Evolutionary conservation across 2,888 invertebrate genomes (phyloP).

Genomic region (Acronicta psi): DNA sequence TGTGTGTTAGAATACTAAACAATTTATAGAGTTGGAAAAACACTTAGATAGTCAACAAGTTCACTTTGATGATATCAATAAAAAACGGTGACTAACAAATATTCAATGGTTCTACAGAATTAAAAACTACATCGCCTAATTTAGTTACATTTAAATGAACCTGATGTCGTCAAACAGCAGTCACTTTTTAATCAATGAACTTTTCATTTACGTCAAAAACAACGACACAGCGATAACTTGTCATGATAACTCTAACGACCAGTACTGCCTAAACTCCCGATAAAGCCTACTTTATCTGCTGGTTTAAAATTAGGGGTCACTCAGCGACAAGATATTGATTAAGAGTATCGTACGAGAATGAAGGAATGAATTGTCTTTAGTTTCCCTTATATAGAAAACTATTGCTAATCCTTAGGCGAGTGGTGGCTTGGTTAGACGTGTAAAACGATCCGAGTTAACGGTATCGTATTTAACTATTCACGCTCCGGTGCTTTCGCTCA

Average conservation of each 20-base stretch:
- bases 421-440: constrained; percentile 59
- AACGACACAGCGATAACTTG: constrained; percentile 62
- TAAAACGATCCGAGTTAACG: constrained; percentile 65
- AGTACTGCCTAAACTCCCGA: constrained; percentile 59
- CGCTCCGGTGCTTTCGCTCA: constrained; percentile 62
- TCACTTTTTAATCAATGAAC: constrained; percentile 62
- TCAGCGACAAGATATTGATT: constrained; percentile 21
- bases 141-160: neutral
- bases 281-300: constrained; percentile 56
- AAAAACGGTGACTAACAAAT: neutral
- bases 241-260: constrained; percentile 28
- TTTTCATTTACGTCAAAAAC: constrained; percentile 70
- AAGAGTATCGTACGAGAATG: constrained; percentile 17
- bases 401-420: constrained; percentile 56
- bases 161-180: constrained; percentile 40
- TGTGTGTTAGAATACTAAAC: neutral
- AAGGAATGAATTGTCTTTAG: constrained; percentile 1
- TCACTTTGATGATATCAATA: neutral
- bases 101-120: neutral
- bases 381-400: constrained; percentile 55
- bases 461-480: constrained; percentile 70
- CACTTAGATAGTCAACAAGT: neutral
- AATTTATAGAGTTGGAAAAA: neutral
- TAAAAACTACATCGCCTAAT: too few relatives aligned
- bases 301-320: constrained; percentile 56